These are phyloP conservation scores for Mobula birostris DNA, from an alignment of 2,113 vertebrate genomes.

Conservation along the genomic window DNA sequence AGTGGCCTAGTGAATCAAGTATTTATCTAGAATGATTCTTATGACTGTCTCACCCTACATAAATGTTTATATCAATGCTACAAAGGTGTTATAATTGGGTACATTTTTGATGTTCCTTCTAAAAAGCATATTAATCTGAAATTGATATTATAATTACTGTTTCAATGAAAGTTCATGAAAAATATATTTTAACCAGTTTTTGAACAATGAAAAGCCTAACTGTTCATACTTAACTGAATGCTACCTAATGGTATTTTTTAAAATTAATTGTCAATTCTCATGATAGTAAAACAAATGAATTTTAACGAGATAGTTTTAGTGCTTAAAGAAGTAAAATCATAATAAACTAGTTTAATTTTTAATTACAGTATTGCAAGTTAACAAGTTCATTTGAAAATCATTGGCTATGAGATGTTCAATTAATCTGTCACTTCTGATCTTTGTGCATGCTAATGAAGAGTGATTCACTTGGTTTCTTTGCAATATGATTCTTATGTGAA, in stretches of 20 bases:
- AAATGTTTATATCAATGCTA: too few species aligned
- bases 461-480: neutral
- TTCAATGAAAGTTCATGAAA: neutral
- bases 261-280: neutral
- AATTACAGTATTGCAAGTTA: constrained; percentile 5
- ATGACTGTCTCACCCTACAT: too few species aligned
- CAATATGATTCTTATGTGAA: neutral
- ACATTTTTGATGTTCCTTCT: too few species aligned
- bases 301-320: neutral
- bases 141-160: neutral
- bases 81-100: too few species aligned
- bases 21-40: too few species aligned
- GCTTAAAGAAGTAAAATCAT: neutral
- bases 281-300: neutral
- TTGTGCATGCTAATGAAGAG: neutral
- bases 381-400: neutral
- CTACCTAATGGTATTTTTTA: neutral
- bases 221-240: neutral
- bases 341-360: constrained; percentile 9
- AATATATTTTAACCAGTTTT: neutral
- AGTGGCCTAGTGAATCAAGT: too few species aligned
- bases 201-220: neutral
- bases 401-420: constrained; percentile 19
- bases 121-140: neutral
- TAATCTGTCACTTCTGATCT: constrained; percentile 27